Conservation (phyloP, 2,888 invertebrate genomes). For the Heliconius ismenius region DNA sequence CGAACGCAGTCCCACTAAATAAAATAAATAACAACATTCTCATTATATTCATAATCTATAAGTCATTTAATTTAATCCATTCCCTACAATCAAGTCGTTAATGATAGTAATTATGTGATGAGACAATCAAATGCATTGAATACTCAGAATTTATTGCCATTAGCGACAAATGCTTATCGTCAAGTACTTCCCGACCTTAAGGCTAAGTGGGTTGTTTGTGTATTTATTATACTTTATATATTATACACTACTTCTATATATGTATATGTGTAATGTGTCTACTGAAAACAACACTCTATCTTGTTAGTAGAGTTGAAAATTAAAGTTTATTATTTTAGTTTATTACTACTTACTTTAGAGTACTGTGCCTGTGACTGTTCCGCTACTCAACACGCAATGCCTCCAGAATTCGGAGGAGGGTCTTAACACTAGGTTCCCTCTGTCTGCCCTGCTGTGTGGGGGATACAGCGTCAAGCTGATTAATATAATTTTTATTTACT, state of each 20-base stretch:
- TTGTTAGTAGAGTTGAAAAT: background rate
- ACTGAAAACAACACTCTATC: background rate
- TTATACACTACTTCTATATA: background rate
- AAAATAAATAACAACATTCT: background rate
- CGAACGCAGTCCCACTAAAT: background rate
- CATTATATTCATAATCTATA: background rate
- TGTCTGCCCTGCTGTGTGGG: no score
- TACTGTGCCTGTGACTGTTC: no score
- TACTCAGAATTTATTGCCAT: slow-evolving; percentile 31
- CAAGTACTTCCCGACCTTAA: slow-evolving; percentile 22
- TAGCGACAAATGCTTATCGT: slow-evolving; percentile 28
- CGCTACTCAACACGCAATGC: no score
- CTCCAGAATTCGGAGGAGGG: no score
- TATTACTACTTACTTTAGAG: no score
- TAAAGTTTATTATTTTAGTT: no score
- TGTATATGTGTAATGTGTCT: background rate
- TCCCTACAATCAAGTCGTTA: slow-evolving; percentile 10
- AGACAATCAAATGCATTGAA: slow-evolving; percentile 26
- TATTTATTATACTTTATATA: background rate
- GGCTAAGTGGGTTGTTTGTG: slow-evolving; percentile 3
- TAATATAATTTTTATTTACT: no score
- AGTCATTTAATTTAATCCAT: slow-evolving; percentile 14
- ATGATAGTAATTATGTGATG: slow-evolving; percentile 26
- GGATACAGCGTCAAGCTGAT: no score
- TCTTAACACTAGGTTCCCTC: no score